These are phyloP conservation scores for Tethea ocularis DNA, from an alignment of 2,888 invertebrate genomes.

Conservation along the genomic window DNA sequence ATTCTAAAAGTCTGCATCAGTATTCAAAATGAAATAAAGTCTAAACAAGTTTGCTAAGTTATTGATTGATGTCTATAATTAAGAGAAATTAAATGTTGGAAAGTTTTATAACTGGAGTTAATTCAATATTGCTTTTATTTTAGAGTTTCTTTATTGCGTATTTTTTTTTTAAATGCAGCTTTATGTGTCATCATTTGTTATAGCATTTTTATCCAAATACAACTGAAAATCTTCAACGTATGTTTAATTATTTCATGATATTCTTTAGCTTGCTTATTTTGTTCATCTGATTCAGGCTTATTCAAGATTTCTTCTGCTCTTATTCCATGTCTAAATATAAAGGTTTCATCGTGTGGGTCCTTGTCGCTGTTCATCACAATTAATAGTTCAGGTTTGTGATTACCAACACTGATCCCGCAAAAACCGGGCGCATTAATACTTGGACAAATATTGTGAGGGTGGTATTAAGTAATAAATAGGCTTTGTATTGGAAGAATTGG, in stretches of 20 bases:
- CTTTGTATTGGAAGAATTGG: neutral
- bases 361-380: neutral
- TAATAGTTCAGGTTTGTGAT: neutral
- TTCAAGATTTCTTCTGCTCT: neutral
- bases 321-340: constrained; percentile 3
- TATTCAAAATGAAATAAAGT: constrained; percentile 3
- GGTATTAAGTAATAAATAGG: neutral
- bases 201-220: too few species aligned
- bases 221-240: too few species aligned
- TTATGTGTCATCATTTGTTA: too few species aligned
- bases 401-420: neutral
- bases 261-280: neutral
- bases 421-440: neutral
- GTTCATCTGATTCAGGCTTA: neutral
- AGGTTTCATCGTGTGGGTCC: neutral
- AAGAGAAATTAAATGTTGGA: constrained; percentile 2
- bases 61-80: constrained; percentile 9
- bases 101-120: constrained; percentile 6
- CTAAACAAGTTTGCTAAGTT: neutral
- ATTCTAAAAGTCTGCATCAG: neutral
- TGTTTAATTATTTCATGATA: neutral
- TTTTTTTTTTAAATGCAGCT: too few species aligned
- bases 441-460: neutral
- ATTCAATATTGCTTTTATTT: neutral
- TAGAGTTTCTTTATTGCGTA: neutral